Base-by-base conservation (phyloP, 2,797 vertebrate genomes). In the Pseudochirops corinnae region DNA sequence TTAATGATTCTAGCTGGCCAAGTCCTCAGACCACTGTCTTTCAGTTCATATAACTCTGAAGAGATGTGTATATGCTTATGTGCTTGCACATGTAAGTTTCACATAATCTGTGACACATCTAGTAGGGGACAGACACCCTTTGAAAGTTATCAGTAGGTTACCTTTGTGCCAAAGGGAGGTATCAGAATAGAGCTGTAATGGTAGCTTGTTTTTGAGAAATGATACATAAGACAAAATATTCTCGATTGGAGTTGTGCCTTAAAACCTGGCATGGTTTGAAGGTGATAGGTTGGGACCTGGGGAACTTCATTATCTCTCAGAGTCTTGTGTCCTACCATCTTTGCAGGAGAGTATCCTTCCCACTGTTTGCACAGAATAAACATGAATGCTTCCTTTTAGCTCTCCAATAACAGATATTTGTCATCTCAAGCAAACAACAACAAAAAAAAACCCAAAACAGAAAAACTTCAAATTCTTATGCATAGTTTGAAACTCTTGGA, bases 391-490 rank as follows among this genome's bases (percentile, higher is more conserved):
- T 82, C 74, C 21, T 82, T 82, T 82, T 21, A 82, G 7, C 9
- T 26, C 18, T 82, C 74, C 74, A 82, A 82, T 26, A 39, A 94
- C 52, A 33, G 82, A 91, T 0, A 57, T 90, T 56, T 55, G 90
- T 11, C 53, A 60, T 94, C 31, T 87, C 56, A 18, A 14, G 93
- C n/a, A 57, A 92, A 33, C 92, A 67, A 52, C 46, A 46, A 1
- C 11, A 92, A 93, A 92, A 58, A 29, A 92, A 82, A 52, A 52
- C 52, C 52, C 52, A 1, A 13, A 92, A 93, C 31, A 57, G 21
- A 56, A 87, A 55, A 91, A 95, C 33, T 92, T 90, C 67, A 90
- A 95, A 90, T 39, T 96, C 52, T 24, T 39, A 94, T 5, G 29
- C 31, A 87, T 87, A 50, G 31, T 90, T 95, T 57, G 60, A 10